Evolutionary conservation across 2,888 invertebrate genomes (phyloP), one percentile per base, ranked within the genome.

Genomic region (Drosophila tripunctata): DNA sequence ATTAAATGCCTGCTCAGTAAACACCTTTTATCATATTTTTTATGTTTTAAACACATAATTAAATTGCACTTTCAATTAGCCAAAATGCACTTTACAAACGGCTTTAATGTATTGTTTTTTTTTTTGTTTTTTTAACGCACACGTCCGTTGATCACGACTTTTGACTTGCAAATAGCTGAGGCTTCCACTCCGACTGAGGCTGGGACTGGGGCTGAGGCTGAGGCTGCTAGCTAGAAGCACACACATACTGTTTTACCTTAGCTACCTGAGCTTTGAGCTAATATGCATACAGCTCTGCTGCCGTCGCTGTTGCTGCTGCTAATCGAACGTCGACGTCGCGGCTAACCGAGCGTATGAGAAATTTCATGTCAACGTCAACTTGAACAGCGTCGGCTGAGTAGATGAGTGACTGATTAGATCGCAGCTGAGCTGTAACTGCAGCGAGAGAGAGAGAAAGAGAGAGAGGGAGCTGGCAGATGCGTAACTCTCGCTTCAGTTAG

Each of bases 331-430:
- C 77, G 74, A 63, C 65, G 72, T 64, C 68, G 78, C 76, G 72
- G 72, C 86, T 78, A 85, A 79, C 83, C 78, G 85, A 82, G 85
- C 83, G 83, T 84, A 85, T 85, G 83, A 83, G 83, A 85, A 83
- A 48, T 68, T 75, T 75, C 66, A 75, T 75, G 78, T 75, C 61
- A 67, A 65, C 60, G 74, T 79, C 69, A 58, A 56, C 56, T 70
- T 64, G 55, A 45, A 36, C 36, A 10, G 36, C 36, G 33, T 10
- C 44, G 24, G 54, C 43, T 51, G 69, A 76, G 61, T 72, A n/a
- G n/a, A n/a, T n/a, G 27, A 27, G 27, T 27, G 17, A 75, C 68
- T 84, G 84, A 81, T 81, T 84, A 81, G 84, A 81, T 81, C 81
- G 83, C 65, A 64, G 77, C 68, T 74, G 50, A 45, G 77, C 65